Percentiles rank a stretch among this genome's conserved stretches.
These are phyloP conservation scores for Drosophila paulistorum DNA, from an alignment of 1,140 invertebrate species.

Conservation along the genomic window DNA sequence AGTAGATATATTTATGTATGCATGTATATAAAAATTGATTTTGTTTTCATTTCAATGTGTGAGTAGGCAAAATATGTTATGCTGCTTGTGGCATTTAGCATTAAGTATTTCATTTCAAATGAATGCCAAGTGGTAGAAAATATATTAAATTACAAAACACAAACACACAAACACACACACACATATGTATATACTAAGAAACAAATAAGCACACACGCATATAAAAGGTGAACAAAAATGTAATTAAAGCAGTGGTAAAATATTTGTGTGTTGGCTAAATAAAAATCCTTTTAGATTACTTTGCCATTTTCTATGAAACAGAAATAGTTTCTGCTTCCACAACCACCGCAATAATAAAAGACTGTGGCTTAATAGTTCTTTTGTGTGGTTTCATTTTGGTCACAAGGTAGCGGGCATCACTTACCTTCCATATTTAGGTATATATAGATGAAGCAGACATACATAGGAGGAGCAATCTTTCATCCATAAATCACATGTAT, in stretches of 20 bases:
- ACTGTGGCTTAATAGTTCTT: not conserved
- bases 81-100: conserved; percentile 17
- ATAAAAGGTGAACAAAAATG: conserved; percentile 7
- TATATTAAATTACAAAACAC: conserved; percentile 26
- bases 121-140: conserved; percentile 23
- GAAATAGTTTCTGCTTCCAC: not conserved
- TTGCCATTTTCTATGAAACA: not conserved
- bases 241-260: conserved; percentile 14
- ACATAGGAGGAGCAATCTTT: not conserved
- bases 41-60: conserved; percentile 38
- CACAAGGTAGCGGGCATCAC: not conserved
- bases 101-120: conserved; percentile 21
- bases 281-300: conserved; percentile 3
- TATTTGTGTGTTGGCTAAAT: conserved; percentile 6
- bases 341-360: not conserved
- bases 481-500: conserved; percentile 6
- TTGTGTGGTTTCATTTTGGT: conserved; percentile 5
- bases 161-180: conserved; percentile 18
- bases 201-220: not conserved
- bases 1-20: not conserved
- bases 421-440: not conserved
- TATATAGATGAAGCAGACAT: not conserved
- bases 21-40: conserved; percentile 41
- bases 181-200: not conserved
- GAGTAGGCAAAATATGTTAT: conserved; percentile 16